Evolutionary conservation across 1,140 invertebrate species (phyloP).

Genomic region (Zelostemma sp.): DNA sequence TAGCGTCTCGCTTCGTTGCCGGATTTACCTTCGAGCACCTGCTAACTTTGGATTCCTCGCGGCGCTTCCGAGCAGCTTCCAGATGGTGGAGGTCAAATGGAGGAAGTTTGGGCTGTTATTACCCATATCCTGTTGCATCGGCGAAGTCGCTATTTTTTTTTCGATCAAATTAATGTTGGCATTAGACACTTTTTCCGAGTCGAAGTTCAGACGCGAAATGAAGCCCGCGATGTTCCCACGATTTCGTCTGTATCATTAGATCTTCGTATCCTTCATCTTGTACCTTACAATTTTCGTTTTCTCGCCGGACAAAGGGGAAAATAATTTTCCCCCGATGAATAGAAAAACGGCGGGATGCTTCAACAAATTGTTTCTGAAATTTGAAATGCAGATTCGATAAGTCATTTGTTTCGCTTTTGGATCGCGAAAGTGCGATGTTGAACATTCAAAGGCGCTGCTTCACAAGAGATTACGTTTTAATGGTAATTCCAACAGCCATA

Average conservation of each 20-base stretch:
- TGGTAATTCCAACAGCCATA: not conserved
- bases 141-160: conserved; percentile 5
- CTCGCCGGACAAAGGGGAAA: no score
- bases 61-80: not conserved
- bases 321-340: no score
- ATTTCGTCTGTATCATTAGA: not conserved
- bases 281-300: no score
- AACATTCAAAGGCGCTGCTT: no score
- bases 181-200: not conserved
- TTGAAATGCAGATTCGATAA: no score
- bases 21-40: conserved; percentile 8
- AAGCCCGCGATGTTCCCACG: not conserved
- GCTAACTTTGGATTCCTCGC: not conserved
- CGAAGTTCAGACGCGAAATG: not conserved
- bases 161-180: conserved; percentile 18
- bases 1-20: conserved; percentile 23
- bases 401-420: no score
- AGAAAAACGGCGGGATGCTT: no score
- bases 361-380: no score
- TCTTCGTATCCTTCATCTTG: no score
- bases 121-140: conserved; percentile 17
- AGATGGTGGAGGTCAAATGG: conserved; percentile 4
- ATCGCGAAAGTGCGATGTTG: no score
- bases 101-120: conserved; percentile 22
- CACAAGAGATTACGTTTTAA: not conserved